These are phyloP conservation scores for Ginglymostoma cirratum DNA, from an alignment of 2,113 vertebrate species.

Conservation along the genomic window DNA sequence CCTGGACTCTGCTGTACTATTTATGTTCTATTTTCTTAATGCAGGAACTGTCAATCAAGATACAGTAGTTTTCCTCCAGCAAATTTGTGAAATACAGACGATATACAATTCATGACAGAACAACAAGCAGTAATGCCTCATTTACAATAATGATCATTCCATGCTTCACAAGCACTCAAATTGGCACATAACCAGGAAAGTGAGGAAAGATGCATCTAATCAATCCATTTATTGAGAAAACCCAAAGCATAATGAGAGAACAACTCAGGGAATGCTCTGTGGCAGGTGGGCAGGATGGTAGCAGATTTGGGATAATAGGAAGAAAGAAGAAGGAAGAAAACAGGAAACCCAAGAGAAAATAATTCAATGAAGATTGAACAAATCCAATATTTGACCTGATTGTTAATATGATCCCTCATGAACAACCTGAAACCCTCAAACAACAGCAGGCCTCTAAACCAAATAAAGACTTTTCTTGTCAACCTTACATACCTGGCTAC, in stretches of 20 bases:
- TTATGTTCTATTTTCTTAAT: too few species aligned
- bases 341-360: neutral
- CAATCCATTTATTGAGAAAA: neutral
- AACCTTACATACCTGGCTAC: neutral
- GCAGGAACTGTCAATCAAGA: neutral
- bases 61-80: neutral
- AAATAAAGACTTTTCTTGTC: neutral
- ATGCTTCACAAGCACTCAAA: neutral
- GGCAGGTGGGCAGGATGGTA: too few species aligned
- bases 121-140: neutral
- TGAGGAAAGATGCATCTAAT: neutral
- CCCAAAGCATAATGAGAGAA: too few species aligned
- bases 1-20: too few species aligned
- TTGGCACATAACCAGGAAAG: neutral
- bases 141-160: neutral
- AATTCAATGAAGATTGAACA: neutral
- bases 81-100: neutral
- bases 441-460: neutral
- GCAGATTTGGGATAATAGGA: too few species aligned
- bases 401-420: neutral
- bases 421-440: neutral
- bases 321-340: too few species aligned
- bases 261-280: too few species aligned
- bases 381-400: neutral
- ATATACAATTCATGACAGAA: neutral